These are phyloP conservation scores for Leuctra nigra DNA, from an alignment of 2,888 invertebrate species.

Conservation along the genomic window DNA sequence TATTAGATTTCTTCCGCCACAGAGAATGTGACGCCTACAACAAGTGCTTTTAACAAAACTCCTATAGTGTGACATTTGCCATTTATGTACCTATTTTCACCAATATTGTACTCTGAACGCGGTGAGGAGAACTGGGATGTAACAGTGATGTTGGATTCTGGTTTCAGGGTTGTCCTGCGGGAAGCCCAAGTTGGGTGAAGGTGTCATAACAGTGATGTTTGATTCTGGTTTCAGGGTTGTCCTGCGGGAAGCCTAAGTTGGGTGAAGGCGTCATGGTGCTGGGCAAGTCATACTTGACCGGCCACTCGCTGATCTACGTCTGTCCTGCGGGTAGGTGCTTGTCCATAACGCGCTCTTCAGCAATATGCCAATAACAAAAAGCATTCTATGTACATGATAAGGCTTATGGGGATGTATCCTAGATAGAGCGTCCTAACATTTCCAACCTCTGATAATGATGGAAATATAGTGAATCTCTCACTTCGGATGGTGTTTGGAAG, in stretches of 20 bases:
- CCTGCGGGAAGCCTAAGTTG: constrained; percentile 46
- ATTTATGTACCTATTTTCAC: background rate
- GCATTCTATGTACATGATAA: too few relatives aligned
- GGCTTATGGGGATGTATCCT: too few relatives aligned
- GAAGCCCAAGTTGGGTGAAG: constrained; percentile 40
- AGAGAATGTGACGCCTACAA: background rate
- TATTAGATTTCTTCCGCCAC: too few relatives aligned
- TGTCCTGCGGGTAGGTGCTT: constrained; percentile 34
- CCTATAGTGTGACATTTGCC: background rate
- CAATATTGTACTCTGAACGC: background rate
- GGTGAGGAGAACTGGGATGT: background rate
- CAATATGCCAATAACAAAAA: too few relatives aligned
- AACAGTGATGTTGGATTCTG: constrained; percentile 23
- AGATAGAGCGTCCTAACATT: too few relatives aligned
- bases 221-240: constrained; percentile 42
- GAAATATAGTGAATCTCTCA: too few relatives aligned
- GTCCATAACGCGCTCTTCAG: too few relatives aligned
- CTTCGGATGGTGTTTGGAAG: too few relatives aligned
- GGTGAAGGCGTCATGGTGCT: constrained; percentile 38
- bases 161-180: constrained; percentile 48
- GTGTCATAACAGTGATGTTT: background rate
- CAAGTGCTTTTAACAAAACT: too few relatives aligned
- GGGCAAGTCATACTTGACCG: constrained; percentile 45
- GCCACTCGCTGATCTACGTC: constrained; percentile 39
- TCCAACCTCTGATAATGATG: too few relatives aligned